Base-by-base conservation (phyloP, 2,888 invertebrate genomes). In the Macrophya annulata region DNA sequence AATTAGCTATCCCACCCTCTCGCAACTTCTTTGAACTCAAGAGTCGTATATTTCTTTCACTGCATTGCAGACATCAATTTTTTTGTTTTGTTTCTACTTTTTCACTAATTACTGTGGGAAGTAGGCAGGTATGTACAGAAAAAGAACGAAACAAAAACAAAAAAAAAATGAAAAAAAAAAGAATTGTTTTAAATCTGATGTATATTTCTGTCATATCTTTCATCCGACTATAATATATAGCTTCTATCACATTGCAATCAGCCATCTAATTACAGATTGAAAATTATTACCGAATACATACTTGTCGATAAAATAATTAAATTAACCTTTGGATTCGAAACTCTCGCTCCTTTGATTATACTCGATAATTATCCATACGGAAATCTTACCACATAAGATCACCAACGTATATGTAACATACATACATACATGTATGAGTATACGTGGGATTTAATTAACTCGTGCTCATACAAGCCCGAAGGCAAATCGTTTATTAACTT, bases 401-500 rank as follows among this genome's bases (percentile, higher is more conserved):
- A 45, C 8, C n/a, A 6, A 25, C 21, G 21, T 10, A n/a, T n/a
- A 21, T 4, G 12, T 74, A 74, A 10, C 1, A 74, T 74, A 74
- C 74, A 8, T 40, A 48, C 10, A 43, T 10, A 21, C 5, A 45
- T 43, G 21, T 8, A 21, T 74, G 74, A 10, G 25, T 48, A 76
- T 48, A 48, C 12, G 25, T 25, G 48, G 15, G 76, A 76, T 76
- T 15, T 76, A 76, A 76, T 76, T 76, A 76, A 76, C 76, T 48
- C 43, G 45, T 12, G 12, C 45, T 21, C 21, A 25, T 76, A 25
- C 21, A 76, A 6, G 31, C 76, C 76, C 76, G 15, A 21, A 25
- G 76, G 76, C 48, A 76, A 31, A 48, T 45, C 21, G 45, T 25
- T 48, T 76, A 25, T 31, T 45, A 25, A 25, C 45, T 15, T n/a